Evolutionary conservation across 1,140 invertebrate genomes (phyloP).

Genomic region (Bathynomus jamesi): DNA sequence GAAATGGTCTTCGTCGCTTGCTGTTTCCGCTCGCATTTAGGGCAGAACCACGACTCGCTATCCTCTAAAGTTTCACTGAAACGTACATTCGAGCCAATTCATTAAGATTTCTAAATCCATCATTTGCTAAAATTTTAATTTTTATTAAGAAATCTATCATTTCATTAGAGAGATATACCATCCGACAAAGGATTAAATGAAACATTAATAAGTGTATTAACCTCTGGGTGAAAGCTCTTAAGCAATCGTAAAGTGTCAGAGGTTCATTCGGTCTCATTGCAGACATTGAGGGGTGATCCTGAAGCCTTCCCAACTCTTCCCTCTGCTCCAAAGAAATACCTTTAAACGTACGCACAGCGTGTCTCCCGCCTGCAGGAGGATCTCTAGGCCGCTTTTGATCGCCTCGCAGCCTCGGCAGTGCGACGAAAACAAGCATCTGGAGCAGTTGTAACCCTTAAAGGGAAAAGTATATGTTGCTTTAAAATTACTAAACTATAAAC

Average conservation of each 20-base stretch:
- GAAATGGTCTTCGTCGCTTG: constrained; percentile 62
- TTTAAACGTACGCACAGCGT: constrained; percentile 51
- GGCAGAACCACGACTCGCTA: constrained; percentile 65
- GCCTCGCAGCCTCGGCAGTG: constrained; percentile 58
- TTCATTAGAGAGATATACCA: too few relatives aligned
- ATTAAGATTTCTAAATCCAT: not conserved
- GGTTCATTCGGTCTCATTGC: constrained; percentile 38
- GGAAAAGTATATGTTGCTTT: too few relatives aligned
- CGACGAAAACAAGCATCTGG: constrained; percentile 53
- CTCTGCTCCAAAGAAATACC: constrained; percentile 28
- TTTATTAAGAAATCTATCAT: too few relatives aligned
- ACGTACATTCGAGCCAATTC: not conserved
- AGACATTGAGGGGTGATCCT: constrained; percentile 20
- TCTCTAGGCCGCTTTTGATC: constrained; percentile 43
- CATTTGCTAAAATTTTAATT: not conserved
- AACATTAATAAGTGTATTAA: not conserved
- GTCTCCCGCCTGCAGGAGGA: constrained; percentile 52
- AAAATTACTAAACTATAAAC: too few relatives aligned
- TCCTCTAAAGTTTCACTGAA: constrained; percentile 58
- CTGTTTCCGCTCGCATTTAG: constrained; percentile 57
- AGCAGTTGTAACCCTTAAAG: constrained; percentile 46
- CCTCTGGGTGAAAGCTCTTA: constrained; percentile 58
- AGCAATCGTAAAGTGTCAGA: constrained; percentile 57
- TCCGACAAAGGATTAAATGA: not conserved
- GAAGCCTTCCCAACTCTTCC: constrained; percentile 6